A percentile compares a stretch with the other conserved stretches of the same genome.
These are phyloP conservation scores for Urosaurus nigricauda DNA, from an alignment of 2,797 vertebrate genomes.

Conservation along the genomic window DNA sequence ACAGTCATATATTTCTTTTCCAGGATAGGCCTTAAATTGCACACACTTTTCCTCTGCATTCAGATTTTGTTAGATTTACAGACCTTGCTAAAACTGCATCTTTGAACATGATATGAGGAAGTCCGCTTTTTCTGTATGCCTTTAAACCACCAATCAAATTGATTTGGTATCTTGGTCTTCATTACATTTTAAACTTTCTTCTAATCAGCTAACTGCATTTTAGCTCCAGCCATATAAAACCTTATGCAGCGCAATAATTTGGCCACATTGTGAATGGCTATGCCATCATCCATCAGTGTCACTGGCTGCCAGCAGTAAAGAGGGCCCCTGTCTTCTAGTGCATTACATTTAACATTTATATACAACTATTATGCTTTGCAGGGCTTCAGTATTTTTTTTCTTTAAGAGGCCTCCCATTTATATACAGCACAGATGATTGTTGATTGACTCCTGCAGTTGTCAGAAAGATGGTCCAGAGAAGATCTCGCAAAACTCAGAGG, in stretches of 20 bases:
- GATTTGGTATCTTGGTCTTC: constrained; percentile 78
- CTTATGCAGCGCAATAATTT: constrained; percentile 77
- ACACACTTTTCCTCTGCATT: constrained; percentile 56
- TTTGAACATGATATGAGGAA: constrained; percentile 65
- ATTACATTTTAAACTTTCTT: constrained; percentile 81
- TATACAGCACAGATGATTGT: constrained; percentile 44
- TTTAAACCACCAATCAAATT: constrained; percentile 73
- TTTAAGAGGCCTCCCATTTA: constrained; percentile 59
- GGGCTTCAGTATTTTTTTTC: constrained; percentile 67
- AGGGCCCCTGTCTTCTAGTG: constrained; percentile 60
- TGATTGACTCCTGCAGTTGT: constrained; percentile 27
- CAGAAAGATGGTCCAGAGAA: constrained; percentile 49
- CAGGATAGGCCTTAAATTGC: constrained; percentile 74
- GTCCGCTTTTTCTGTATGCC: constrained; percentile 63
- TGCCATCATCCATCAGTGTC: constrained; percentile 78
- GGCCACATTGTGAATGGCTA: constrained; percentile 68
- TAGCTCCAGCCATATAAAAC: constrained; percentile 80
- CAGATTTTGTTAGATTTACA: constrained; percentile 72
- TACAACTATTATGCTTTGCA: constrained; percentile 55
- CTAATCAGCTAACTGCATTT: constrained; percentile 83
- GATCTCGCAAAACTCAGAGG: constrained; percentile 40
- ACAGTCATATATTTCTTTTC: constrained; percentile 71
- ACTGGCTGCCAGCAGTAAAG: constrained; percentile 73
- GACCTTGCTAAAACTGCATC: constrained; percentile 74
- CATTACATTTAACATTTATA: constrained; percentile 72